phyloP scores from a whole-genome alignment of 2,113 vertebrate genomes.

The Phainopepla nitens region DNA sequence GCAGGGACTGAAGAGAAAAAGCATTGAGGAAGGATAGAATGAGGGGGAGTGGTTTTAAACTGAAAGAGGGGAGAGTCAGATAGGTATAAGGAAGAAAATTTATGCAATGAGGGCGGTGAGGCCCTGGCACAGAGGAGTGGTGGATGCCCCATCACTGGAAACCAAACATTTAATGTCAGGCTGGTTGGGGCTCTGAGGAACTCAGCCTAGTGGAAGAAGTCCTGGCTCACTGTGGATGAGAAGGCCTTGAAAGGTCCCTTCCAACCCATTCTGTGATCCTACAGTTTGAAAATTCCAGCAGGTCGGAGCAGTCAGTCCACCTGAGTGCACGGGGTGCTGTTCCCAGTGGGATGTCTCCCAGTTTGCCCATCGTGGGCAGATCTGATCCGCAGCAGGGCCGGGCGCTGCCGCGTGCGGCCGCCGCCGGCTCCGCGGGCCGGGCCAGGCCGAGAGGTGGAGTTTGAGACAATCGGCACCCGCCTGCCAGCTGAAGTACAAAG shows the following conservation, averaged over 20 bases:
- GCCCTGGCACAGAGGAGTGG: neutral
- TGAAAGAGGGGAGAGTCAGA: neutral
- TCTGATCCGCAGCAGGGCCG: fast-evolving
- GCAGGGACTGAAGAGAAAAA: neutral
- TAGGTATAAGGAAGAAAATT: neutral
- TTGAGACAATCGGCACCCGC: conserved; percentile 4
- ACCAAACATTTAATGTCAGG: fast-evolving
- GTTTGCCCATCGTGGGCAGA: fast-evolving
- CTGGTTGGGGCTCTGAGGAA: neutral
- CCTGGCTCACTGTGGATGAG: fast-evolving
- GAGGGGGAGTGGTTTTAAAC: neutral
- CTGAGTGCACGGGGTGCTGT: neutral
- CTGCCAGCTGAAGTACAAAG: conserved; percentile 50
- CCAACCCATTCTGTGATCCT: neutral
- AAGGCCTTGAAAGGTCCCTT: neutral
- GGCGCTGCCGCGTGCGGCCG: neutral
- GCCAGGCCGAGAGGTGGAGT: neutral
- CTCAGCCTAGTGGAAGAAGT: neutral
- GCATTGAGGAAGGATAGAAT: fast-evolving
- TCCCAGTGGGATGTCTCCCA: neutral
- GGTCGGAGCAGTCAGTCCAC: neutral
- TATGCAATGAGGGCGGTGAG: neutral
- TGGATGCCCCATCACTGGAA: neutral
- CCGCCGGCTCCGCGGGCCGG: neutral
- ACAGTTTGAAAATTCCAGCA: neutral